A percentile compares a stretch with the other conserved stretches of the same genome.
Conservation (phyloP, 2,797 vertebrate species). For the Poecilia velifera region DNA sequence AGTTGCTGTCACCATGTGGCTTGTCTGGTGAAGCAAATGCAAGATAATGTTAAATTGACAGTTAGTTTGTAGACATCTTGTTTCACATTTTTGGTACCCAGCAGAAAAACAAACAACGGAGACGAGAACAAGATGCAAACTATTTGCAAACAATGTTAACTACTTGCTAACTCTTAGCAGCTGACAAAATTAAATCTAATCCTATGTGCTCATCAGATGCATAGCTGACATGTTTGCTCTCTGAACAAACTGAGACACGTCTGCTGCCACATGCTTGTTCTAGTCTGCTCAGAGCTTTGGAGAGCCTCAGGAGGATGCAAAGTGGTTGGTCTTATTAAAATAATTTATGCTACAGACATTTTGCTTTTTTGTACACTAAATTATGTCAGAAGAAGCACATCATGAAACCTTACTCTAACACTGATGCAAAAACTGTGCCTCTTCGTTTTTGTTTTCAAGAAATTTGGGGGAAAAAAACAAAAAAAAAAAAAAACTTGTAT, state of each 20-base stretch:
- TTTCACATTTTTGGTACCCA: not conserved
- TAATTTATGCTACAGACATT: not conserved
- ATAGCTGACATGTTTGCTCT: not conserved
- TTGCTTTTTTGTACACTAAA: not conserved
- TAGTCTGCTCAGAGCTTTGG: not conserved
- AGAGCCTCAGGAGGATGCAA: not conserved
- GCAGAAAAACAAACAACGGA: not conserved
- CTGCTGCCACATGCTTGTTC: not conserved
- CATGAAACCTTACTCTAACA: not conserved
- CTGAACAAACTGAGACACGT: not conserved
- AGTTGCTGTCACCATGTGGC: too few species aligned
- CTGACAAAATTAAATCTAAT: not conserved
- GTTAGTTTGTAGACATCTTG: not conserved
- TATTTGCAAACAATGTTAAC: not conserved
- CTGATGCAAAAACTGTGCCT: not conserved
- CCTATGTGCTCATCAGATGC: not conserved
- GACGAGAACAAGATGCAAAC: not conserved
- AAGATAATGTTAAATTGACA: too few species aligned
- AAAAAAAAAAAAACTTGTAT: not conserved
- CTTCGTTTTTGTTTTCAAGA: not conserved
- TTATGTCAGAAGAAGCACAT: not conserved
- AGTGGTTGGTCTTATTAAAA: not conserved
- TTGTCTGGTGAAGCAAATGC: not conserved
- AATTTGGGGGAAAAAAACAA: too few species aligned
- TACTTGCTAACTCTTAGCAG: not conserved